A percentile compares a stretch with the other conserved stretches of the same genome.
These are phyloP conservation scores for Torymus texanus DNA, from an alignment of 2,888 invertebrate genomes.

Conservation along the genomic window DNA sequence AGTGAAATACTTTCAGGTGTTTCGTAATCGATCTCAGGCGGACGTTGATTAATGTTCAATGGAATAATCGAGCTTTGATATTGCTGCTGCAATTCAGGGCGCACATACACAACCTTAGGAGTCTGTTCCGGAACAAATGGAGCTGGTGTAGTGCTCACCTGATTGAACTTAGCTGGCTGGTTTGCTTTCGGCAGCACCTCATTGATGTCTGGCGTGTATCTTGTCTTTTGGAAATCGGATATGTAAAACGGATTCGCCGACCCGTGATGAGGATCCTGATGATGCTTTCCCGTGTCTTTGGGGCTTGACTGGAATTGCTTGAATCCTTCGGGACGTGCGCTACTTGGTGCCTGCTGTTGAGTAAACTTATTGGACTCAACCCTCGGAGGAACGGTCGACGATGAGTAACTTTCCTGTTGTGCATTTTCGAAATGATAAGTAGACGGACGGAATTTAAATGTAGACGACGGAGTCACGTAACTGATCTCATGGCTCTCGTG, in stretches of 20 bases:
- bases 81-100: slow-evolving; percentile 63
- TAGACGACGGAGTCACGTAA: slow-evolving; percentile 66
- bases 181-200: slow-evolving; percentile 69
- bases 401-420: slow-evolving; percentile 61
- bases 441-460: slow-evolving; percentile 68
- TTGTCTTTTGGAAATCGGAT: slow-evolving; percentile 66
- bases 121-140: slow-evolving; percentile 58
- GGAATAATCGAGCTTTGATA: slow-evolving; percentile 64
- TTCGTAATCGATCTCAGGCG: slow-evolving; percentile 65
- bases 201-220: slow-evolving; percentile 67
- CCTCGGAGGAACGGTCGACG: slow-evolving; percentile 58
- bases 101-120: slow-evolving; percentile 64
- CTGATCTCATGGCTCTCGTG: slow-evolving; percentile 72
- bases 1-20: slow-evolving; percentile 72
- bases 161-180: slow-evolving; percentile 67
- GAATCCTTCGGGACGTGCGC: slow-evolving; percentile 30
- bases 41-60: slow-evolving; percentile 63
- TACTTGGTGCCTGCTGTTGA: slow-evolving; percentile 32
- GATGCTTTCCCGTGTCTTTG: slow-evolving; percentile 54
- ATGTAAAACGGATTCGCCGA: slow-evolving; percentile 64
- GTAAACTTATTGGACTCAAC: slow-evolving; percentile 60
- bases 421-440: slow-evolving; percentile 66
- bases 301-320: slow-evolving; percentile 53
- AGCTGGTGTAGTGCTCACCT: slow-evolving; percentile 52
- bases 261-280: slow-evolving; percentile 16